A percentile compares a stretch with the other conserved stretches of the same genome.
Evolutionary conservation across 2,797 vertebrate genomes (phyloP).

Genomic region (Anniella stebbinsi): DNA sequence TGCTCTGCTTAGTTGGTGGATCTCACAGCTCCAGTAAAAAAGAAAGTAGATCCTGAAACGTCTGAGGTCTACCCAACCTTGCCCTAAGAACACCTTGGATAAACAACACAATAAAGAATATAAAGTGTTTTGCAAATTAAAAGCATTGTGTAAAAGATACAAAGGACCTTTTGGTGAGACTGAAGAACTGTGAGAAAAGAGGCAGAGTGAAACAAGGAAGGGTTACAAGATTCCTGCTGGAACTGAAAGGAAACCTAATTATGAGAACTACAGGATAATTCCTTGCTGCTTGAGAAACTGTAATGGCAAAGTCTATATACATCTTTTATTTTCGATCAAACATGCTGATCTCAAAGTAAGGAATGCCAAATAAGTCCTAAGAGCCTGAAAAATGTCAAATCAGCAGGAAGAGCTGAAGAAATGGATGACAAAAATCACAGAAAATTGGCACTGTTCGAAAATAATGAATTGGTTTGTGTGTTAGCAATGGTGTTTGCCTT

Average conservation of each 20-base stretch:
- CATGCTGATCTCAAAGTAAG: conserved; percentile 5
- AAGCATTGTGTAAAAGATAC: background rate
- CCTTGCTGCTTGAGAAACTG: background rate
- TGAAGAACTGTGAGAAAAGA: background rate
- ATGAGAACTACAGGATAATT: background rate
- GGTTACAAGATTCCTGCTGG: background rate
- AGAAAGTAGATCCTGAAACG: no score
- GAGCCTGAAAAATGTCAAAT: conserved; percentile 16
- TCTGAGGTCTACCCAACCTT: no score
- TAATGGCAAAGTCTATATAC: background rate
- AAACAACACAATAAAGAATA: background rate
- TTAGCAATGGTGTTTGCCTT: conserved; percentile 6
- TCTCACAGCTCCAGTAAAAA: no score
- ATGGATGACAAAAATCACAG: background rate
- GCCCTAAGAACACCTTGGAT: background rate
- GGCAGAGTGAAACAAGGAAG: background rate
- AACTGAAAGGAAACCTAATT: background rate
- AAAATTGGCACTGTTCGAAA: conserved; percentile 13
- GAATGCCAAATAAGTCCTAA: conserved; percentile 11
- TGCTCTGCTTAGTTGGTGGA: no score
- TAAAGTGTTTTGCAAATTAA: background rate
- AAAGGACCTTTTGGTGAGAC: background rate
- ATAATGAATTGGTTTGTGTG: conserved; percentile 10
- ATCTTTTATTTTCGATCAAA: conserved; percentile 6
- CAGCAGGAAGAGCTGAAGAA: conserved; percentile 15